phyloP scores from a whole-genome alignment of 2,888 invertebrate species.

The Lepeophtheirus nordmannii region DNA sequence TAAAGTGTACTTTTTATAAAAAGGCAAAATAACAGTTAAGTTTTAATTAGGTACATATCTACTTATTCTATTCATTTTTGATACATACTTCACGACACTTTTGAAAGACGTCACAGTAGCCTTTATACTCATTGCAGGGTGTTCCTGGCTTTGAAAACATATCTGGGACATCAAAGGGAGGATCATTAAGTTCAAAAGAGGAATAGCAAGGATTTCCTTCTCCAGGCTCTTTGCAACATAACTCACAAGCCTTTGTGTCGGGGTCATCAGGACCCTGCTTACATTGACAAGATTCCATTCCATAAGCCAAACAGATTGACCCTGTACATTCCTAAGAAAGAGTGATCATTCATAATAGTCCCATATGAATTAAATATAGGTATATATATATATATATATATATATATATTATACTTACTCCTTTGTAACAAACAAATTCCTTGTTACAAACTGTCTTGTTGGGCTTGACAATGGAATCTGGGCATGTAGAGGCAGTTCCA shows the following conservation, averaged over 20 bases:
- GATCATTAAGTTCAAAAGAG: slow-evolving; percentile 74
- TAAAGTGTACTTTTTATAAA: neutral
- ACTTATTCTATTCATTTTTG: too few relatives aligned
- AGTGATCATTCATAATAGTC: slow-evolving; percentile 9
- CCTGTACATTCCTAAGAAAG: slow-evolving; percentile 70
- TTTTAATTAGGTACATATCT: too few relatives aligned
- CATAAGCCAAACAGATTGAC: slow-evolving; percentile 91
- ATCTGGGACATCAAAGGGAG: slow-evolving; percentile 77
- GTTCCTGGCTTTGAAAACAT: slow-evolving; percentile 86
- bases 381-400: too few relatives aligned
- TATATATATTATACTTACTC: slow-evolving; percentile 52
- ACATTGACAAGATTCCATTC: slow-evolving; percentile 88
- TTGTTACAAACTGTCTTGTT: slow-evolving; percentile 91
- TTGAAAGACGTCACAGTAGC: slow-evolving; percentile 57
- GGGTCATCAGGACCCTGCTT: slow-evolving; percentile 59
- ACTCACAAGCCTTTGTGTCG: slow-evolving; percentile 72
- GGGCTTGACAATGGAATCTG: slow-evolving; percentile 73
- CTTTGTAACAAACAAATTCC: slow-evolving; percentile 91
- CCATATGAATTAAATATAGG: slow-evolving; percentile 11
- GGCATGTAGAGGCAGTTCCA: slow-evolving; percentile 73
- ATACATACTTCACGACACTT: slow-evolving; percentile 54
- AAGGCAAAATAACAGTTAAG: neutral
- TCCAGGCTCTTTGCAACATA: slow-evolving; percentile 75
- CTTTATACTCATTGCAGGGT: slow-evolving; percentile 82
- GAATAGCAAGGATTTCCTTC: slow-evolving; percentile 66